Percentiles rank a stretch among this genome's conserved stretches.
phyloP scores from a whole-genome alignment of 2,113 vertebrate species.

The Gadus macrocephalus region DNA sequence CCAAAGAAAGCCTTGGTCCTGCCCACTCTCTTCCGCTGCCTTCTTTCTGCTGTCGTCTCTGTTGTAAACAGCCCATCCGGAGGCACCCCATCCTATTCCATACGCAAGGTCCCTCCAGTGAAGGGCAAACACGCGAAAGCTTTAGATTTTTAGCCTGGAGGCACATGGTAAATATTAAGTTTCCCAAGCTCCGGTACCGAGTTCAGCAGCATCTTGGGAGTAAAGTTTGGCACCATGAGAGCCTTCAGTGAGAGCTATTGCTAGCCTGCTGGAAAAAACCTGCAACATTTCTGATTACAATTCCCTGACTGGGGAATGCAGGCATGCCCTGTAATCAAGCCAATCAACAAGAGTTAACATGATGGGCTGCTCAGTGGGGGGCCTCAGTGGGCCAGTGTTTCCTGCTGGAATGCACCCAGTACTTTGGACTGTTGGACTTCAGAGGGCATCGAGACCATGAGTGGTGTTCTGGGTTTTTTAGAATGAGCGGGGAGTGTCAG shows the following conservation, averaged over 20 bases:
- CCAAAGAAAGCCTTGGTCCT: neutral
- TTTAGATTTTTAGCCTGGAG: neutral
- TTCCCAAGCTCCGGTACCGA: slow-evolving; percentile 9
- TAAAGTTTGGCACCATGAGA: slow-evolving; percentile 8
- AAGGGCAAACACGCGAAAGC: too few species aligned
- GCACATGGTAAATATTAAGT: slow-evolving; percentile 4
- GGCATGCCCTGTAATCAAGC: slow-evolving; percentile 56
- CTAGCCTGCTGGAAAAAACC: slow-evolving; percentile 29
- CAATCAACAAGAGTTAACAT: slow-evolving; percentile 45
- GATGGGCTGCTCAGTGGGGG: slow-evolving; percentile 29
- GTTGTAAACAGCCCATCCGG: slow-evolving; percentile 6
- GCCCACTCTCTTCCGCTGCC: too few species aligned
- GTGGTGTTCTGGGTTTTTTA: too few species aligned
- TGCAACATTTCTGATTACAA: slow-evolving; percentile 30
- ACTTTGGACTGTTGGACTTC: too few species aligned
- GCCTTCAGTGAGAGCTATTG: slow-evolving; percentile 1
- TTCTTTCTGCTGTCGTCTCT: slow-evolving; percentile 10
- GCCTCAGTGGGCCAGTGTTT: slow-evolving; percentile 30
- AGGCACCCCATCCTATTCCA: neutral
- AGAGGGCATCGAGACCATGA: too few species aligned
- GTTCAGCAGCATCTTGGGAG: slow-evolving; percentile 3
- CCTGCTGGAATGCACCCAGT: slow-evolving; percentile 14
- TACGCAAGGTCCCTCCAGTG: too few species aligned
- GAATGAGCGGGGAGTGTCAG: too few species aligned
- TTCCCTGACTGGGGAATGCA: slow-evolving; percentile 42